These are phyloP conservation scores for Gandaritis pyraliata DNA, from an alignment of 2,888 invertebrate genomes.

Conservation along the genomic window DNA sequence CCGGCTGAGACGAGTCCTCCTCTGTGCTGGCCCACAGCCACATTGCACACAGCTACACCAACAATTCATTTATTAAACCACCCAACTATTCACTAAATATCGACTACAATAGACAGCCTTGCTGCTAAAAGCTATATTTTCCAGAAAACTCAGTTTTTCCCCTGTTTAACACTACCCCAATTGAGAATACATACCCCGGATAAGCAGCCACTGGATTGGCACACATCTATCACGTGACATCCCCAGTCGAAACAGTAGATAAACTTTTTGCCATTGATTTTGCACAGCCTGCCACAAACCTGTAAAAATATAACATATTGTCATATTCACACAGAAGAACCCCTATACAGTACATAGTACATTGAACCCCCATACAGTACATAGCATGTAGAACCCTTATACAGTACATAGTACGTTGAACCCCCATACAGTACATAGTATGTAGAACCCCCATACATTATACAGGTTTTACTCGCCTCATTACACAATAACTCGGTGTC, in stretches of 20 bases:
- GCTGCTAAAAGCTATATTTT: too few relatives aligned
- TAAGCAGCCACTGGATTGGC: constrained; percentile 79
- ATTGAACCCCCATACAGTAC: too few relatives aligned
- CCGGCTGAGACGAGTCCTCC: constrained; percentile 47
- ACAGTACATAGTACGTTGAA: too few relatives aligned
- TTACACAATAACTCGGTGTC: constrained; percentile 80
- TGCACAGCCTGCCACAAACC: constrained; percentile 77
- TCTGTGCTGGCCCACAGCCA: constrained; percentile 79
- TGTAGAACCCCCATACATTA: too few relatives aligned
- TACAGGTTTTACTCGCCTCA: constrained; percentile 47
- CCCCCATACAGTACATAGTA: not conserved
- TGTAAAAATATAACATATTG: constrained; percentile 5
- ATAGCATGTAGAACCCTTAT: too few relatives aligned
- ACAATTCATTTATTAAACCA: not conserved
- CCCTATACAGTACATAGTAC: too few relatives aligned
- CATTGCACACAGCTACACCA: constrained; percentile 74
- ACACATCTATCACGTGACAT: constrained; percentile 80
- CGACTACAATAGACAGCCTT: too few relatives aligned
- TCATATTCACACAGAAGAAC: not conserved
- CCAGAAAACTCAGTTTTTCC: too few relatives aligned
- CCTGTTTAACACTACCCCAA: too few relatives aligned
- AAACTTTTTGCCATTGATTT: constrained; percentile 72
- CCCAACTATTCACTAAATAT: too few relatives aligned
- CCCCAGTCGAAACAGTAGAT: constrained; percentile 84
- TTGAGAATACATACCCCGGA: constrained; percentile 69